Evolutionary conservation across 2,888 invertebrate species (phyloP), one percentile per base, ranked within the genome.

Genomic region (Clusia tigrina): DNA sequence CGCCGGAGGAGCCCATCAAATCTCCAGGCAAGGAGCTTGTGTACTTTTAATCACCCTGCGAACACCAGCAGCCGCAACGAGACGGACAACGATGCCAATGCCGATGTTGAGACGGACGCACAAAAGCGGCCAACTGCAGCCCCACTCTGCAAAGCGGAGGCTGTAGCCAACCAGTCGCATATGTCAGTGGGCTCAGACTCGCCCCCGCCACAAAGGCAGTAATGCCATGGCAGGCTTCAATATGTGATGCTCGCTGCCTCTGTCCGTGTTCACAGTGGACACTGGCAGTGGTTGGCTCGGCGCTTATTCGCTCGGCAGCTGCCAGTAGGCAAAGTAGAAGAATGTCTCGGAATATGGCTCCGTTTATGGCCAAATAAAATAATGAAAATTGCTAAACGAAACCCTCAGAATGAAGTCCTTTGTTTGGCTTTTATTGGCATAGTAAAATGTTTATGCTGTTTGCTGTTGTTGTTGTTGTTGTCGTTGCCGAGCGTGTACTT

Each of bases 301-400:
- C 75, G 75, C n/a, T n/a, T n/a, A n/a, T n/a, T n/a, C n/a, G n/a
- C n/a, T n/a, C n/a, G n/a, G n/a, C n/a, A n/a, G n/a, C n/a, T n/a
- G n/a, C n/a, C n/a, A 12, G 42, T n/a, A 38, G 42, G 26, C 26
- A 37, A 56, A 60, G 37, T 15, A 37, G 17, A 54, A n/a, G n/a
- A n/a, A 32, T 22, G 12, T 12, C 18, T 18, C 20, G 37, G 22
- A 37, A 74, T 79, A 78, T 75, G 71, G 71, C 71, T 76, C 71
- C 76, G 75, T 81, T 81, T 80, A 81, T 81, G 70, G 76, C 74
- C 74, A 77, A 81, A 81, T 81, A 82, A 82, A 81, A 80, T 82
- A 79, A 81, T 81, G 80, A 74, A 80, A 81, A 81, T 80, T 74
- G 75, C 79, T 72, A 75, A 77, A 75, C 74, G 72, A 76, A 71